Evolutionary conservation across 2,797 vertebrate species (phyloP).

Genomic region (Rhyacichthys aspro): DNA sequence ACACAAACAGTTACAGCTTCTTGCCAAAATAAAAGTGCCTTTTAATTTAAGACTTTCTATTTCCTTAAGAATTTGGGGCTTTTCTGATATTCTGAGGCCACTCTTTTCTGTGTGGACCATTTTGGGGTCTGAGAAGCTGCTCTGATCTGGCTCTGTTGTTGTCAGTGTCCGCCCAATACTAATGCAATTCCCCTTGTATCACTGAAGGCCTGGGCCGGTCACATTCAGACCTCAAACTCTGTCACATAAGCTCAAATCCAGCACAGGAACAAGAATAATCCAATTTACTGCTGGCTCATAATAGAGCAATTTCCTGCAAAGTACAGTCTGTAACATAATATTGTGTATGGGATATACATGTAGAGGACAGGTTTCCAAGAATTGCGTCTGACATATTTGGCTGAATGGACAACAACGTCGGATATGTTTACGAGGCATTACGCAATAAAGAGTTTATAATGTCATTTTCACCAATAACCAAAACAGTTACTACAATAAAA

Average conservation of each 20-base stretch:
- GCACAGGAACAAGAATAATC: conserved; percentile 55
- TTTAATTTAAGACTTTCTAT: background rate
- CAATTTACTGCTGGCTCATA: conserved; percentile 65
- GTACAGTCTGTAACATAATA: conserved; percentile 59
- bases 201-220: conserved; percentile 64
- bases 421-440: too few species aligned
- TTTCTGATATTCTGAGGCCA: background rate
- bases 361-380: conserved; percentile 48
- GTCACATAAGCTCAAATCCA: conserved; percentile 44
- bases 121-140: conserved; percentile 16
- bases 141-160: conserved; percentile 33
- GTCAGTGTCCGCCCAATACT: conserved; percentile 66
- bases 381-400: background rate
- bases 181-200: conserved; percentile 67
- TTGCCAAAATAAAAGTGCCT: background rate
- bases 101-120: background rate
- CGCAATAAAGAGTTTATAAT: too few species aligned
- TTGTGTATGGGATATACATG: conserved; percentile 32
- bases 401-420: too few species aligned
- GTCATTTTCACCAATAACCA: too few species aligned
- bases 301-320: conserved; percentile 60
- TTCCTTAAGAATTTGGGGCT: background rate
- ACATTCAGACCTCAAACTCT: conserved; percentile 50
- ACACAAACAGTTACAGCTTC: conserved; percentile 22
- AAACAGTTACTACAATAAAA: too few species aligned